phyloP scores from a whole-genome alignment of 2,888 invertebrate genomes.

The Lasioglossum marginatum region DNA sequence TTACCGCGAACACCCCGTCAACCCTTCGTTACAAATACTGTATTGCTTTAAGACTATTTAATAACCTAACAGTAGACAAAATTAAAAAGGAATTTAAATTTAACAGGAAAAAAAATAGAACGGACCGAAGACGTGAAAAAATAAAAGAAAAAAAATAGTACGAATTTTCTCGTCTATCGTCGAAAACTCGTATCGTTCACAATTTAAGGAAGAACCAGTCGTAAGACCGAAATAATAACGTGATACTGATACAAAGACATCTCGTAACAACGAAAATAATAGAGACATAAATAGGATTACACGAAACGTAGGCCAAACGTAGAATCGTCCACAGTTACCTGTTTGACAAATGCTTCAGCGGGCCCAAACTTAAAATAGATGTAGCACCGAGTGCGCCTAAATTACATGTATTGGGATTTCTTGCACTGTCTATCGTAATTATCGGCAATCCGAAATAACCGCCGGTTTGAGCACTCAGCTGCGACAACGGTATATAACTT shows the following conservation, averaged over 20 bases:
- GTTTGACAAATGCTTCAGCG: conserved; percentile 86
- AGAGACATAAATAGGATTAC: conserved; percentile 24
- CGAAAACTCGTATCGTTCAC: not conserved
- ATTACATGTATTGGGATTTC: conserved; percentile 87
- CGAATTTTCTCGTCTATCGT: not conserved
- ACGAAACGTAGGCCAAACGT: conserved; percentile 46
- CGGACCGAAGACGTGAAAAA: not conserved
- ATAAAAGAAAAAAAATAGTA: not conserved
- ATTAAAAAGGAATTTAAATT: too few species aligned
- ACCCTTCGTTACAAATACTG: conserved; percentile 62
- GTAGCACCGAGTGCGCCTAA: conserved; percentile 89
- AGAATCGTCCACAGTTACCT: conserved; percentile 78
- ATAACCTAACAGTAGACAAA: conserved; percentile 35
- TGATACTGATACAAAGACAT: conserved; percentile 4
- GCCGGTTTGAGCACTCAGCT: conserved; percentile 86
- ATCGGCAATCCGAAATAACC: conserved; percentile 91
- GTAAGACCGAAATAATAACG: not conserved
- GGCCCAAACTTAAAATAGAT: conserved; percentile 90
- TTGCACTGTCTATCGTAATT: conserved; percentile 88
- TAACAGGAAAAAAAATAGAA: conserved; percentile 16
- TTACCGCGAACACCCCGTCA: conserved; percentile 51
- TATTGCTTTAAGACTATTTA: conserved; percentile 64
- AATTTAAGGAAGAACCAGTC: not conserved
- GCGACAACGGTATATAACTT: conserved; percentile 90
- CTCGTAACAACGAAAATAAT: conserved; percentile 4